Evolutionary conservation across 1,140 invertebrate species (phyloP).

Genomic region (Leptoteleia sp.): DNA sequence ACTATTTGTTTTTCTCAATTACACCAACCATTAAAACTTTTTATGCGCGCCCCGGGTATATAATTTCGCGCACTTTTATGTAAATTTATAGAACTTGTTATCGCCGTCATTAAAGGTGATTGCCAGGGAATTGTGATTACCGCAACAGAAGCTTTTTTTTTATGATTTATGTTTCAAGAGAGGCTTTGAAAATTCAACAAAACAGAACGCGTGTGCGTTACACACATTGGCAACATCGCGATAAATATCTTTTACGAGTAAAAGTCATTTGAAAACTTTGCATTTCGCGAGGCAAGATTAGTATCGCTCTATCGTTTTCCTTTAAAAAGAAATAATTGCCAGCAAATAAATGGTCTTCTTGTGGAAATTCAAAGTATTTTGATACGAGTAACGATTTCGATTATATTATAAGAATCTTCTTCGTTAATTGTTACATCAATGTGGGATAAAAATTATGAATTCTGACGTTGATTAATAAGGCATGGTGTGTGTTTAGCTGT

Average conservation of each 20-base stretch:
- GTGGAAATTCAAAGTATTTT: no score
- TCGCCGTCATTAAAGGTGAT: conserved; percentile 41
- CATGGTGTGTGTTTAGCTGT: neutral
- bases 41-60: no score
- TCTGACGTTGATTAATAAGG: no score
- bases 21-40: no score
- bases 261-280: neutral
- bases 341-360: no score
- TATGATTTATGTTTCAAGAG: conserved; percentile 14
- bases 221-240: neutral
- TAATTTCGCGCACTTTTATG: no score
- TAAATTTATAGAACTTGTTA: conserved; percentile 51
- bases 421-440: no score
- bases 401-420: no score
- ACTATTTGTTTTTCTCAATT: no score
- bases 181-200: conserved; percentile 16
- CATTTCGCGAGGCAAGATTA: neutral
- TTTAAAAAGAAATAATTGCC: neutral
- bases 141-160: conserved; percentile 3
- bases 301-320: neutral
- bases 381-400: no score
- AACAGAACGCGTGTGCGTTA: neutral
- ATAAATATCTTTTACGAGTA: neutral
- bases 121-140: conserved; percentile 11
- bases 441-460: no score